These are phyloP conservation scores for Acleris sparsana DNA, from an alignment of 2,888 invertebrate species.

Conservation along the genomic window DNA sequence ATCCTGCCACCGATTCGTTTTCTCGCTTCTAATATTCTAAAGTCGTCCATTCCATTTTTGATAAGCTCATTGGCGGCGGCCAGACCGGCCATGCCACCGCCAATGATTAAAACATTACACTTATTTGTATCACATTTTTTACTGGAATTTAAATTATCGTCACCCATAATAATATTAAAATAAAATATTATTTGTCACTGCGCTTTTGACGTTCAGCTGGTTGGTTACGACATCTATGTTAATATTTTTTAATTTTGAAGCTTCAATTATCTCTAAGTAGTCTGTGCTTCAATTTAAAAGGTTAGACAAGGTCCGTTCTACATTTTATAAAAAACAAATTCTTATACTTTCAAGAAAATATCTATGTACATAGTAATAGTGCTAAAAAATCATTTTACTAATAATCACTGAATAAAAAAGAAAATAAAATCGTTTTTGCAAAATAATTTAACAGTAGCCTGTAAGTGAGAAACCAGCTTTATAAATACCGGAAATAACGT, in stretches of 20 bases:
- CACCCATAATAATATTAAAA: conserved; percentile 80
- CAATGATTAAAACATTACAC: conserved; percentile 91
- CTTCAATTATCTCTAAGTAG: no score
- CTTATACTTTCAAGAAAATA: neutral
- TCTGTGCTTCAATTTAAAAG: no score
- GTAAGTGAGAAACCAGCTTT: conserved; percentile 13
- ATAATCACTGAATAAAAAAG: no score
- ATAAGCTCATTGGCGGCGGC: conserved; percentile 92
- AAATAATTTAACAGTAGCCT: no score
- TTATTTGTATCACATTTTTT: conserved; percentile 76
- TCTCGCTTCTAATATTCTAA: conserved; percentile 91
- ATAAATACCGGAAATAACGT: conserved; percentile 32
- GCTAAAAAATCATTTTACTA: no score
- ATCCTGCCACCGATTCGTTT: conserved; percentile 92
- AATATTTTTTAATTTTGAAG: conserved; percentile 22
- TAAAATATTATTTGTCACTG: conserved; percentile 56
- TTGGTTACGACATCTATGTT: conserved; percentile 50
- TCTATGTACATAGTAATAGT: no score
- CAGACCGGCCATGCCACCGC: conserved; percentile 93
- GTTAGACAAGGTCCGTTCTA: conserved; percentile 3
- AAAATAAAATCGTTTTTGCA: no score
- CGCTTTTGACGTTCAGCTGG: conserved; percentile 52
- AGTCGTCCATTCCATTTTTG: conserved; percentile 91
- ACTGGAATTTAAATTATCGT: conserved; percentile 79
- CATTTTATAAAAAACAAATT: neutral